Base-by-base conservation (phyloP, 2,888 invertebrate genomes). In the Lagria hirta region DNA sequence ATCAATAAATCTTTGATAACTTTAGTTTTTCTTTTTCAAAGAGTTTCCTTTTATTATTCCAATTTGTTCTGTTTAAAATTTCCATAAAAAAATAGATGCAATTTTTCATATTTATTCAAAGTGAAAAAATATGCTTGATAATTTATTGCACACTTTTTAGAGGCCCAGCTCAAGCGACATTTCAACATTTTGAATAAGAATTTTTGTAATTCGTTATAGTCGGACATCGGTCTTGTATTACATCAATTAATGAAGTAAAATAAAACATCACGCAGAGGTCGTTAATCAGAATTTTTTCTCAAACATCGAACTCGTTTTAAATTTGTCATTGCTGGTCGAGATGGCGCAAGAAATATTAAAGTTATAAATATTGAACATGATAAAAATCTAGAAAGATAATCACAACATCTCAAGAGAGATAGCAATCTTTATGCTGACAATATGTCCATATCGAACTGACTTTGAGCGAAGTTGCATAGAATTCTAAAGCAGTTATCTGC, bases 161-260 rank as follows among this genome's bases (percentile, higher is more conserved):
- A n/a, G n/a, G n/a, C n/a, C n/a, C n/a, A n/a, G n/a, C n/a, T n/a
- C n/a, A n/a, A n/a, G n/a, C n/a, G n/a, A n/a, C n/a, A n/a, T n/a
- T n/a, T n/a, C 35, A 29, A 43, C 33, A 35, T 27, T 34, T 30
- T 27, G 27, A 20, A 13, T 33, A 37, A 37, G 37, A 24, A 43
- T 27, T 32, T 36, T 13, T 11, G 30, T 29, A 37, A 43, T 43
- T 37, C 24, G 26, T 43, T 43, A 24, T 43, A 37, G 37, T 43
- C 43, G 24, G 6, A 13, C 28, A 28, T 23, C 14, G 8, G 34
- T 21, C 3, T 20, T 22, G 22, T 23, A 11, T 20, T 34, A 6
- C 26, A 17, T 8, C 24, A 15, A 16, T 35, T 35, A 17, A 40
- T 24, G 11, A 23, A 41, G 24, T 28, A 32, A 41, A 41, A 41